Percentiles rank a stretch among this genome's conserved stretches.
phyloP scores from a whole-genome alignment of 2,888 invertebrate genomes.

The Amaurobius ferox region DNA sequence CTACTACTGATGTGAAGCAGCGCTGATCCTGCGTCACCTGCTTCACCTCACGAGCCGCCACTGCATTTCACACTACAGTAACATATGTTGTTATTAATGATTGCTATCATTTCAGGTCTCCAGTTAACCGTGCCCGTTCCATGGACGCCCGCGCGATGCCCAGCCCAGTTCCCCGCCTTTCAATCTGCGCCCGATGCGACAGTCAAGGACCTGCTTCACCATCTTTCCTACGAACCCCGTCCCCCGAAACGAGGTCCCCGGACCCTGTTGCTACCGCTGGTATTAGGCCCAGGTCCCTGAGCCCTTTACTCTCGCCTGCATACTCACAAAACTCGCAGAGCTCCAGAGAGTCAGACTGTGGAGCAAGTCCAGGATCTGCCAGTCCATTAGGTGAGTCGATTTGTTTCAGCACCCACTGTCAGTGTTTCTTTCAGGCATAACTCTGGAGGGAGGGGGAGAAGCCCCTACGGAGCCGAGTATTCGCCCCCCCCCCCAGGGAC shows the following conservation, averaged over 20 bases:
- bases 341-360: constrained; percentile 60
- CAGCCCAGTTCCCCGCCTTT: constrained; percentile 56
- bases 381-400: constrained; percentile 66
- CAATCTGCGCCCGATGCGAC: constrained; percentile 59
- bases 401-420: too few species aligned
- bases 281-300: constrained; percentile 65
- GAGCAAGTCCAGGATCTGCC: constrained; percentile 64
- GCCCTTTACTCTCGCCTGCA: constrained; percentile 69
- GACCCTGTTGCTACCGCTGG: constrained; percentile 77
- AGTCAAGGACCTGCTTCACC: constrained; percentile 52
- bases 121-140: constrained; percentile 68
- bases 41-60: too few species aligned
- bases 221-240: constrained; percentile 72
- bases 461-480: too few species aligned
- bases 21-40: too few species aligned
- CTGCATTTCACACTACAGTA: too few species aligned
- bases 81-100: too few species aligned
- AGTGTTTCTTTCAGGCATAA: too few species aligned
- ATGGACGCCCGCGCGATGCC: constrained; percentile 72
- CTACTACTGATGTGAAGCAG: too few species aligned
- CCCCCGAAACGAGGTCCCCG: constrained; percentile 88
- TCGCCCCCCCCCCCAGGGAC: too few species aligned
- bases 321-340: constrained; percentile 64
- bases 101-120: constrained; percentile 32
- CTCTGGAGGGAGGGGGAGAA: too few species aligned